Evolutionary conservation across 1,140 invertebrate species (phyloP), one percentile per base, ranked within the genome.

Genomic region (Plectrocnemia conspersa): DNA sequence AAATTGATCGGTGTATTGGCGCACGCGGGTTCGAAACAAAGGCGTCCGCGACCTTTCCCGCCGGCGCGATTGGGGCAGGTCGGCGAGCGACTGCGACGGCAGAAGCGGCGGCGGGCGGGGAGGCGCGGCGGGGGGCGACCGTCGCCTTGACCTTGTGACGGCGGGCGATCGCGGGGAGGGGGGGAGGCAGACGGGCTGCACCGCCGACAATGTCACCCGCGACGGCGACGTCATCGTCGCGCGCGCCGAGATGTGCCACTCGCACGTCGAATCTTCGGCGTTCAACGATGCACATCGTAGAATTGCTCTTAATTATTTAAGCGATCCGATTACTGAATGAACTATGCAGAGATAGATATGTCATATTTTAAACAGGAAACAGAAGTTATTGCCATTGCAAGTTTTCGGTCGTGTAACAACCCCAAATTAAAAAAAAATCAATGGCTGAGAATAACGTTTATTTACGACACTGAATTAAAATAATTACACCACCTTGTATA

Each of bases 211-310:
- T 15, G 32, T n/a, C 32, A 15, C 32, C 11, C 32, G 32, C 32
- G 16, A 11, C 16, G 32, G 16, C 32, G n/a, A 29, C 32, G n/a
- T n/a, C 16, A 33, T 3, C 16, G 32, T 33, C 2, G 2, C 32
- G 32, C n/a, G 32, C 16, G 21, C 36, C 13, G 36, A 40, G 21
- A 44, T 23, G 11, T 10, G 22, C 22, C 13, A 25, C 7, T 7
- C 6, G 7, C 15, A 15, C 7, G 35, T 38, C n/a, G 24, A 15
- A 5, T 21, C 41, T 23, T n/a, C 23, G 23, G 11, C 24, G 19
- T n/a, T n/a, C 42, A 11, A 5, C 42, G 27, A 5, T 35, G 38
- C 38, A 27, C 44, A 47, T n/a, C n/a, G n/a, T n/a, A n/a, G n/a
- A n/a, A n/a, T n/a, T n/a, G n/a, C n/a, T n/a, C n/a, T n/a, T n/a